Conservation (phyloP, 2,888 invertebrate species). For the Nebria brevicollis region DNA sequence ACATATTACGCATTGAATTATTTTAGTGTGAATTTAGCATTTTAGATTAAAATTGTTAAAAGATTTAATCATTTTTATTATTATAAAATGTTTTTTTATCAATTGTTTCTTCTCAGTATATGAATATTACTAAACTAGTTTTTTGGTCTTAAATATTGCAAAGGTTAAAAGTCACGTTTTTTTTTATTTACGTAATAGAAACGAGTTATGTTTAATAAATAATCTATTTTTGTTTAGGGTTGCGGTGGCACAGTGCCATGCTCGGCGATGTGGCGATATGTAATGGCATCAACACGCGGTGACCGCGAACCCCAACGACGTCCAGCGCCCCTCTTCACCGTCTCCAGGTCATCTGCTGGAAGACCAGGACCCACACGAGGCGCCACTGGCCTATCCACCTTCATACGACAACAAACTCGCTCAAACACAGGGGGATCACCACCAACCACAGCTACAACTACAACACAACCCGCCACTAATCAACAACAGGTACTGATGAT, state of each 20-base stretch:
- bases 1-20: too few relatives aligned
- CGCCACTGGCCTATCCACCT: slow-evolving; percentile 14
- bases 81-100: too few relatives aligned
- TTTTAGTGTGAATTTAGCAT: too few relatives aligned
- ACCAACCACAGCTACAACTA: background rate
- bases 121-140: too few relatives aligned
- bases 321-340: slow-evolving; percentile 40
- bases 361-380: slow-evolving; percentile 34
- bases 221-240: slow-evolving; percentile 17
- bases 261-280: slow-evolving; percentile 76
- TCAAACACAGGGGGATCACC: background rate
- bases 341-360: slow-evolving; percentile 15
- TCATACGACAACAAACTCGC: slow-evolving; percentile 5
- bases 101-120: too few relatives aligned
- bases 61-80: too few relatives aligned
- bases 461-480: background rate
- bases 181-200: too few relatives aligned
- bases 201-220: background rate
- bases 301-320: slow-evolving; percentile 59
- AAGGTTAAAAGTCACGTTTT: too few relatives aligned
- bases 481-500: background rate
- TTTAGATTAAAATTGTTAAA: too few relatives aligned
- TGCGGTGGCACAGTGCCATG: slow-evolving; percentile 55
- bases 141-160: too few relatives aligned
- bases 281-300: slow-evolving; percentile 76